Evolutionary conservation across 2,113 vertebrate genomes (phyloP), one percentile per base, ranked within the genome.

Genomic region (Amphilophus citrinellus): DNA sequence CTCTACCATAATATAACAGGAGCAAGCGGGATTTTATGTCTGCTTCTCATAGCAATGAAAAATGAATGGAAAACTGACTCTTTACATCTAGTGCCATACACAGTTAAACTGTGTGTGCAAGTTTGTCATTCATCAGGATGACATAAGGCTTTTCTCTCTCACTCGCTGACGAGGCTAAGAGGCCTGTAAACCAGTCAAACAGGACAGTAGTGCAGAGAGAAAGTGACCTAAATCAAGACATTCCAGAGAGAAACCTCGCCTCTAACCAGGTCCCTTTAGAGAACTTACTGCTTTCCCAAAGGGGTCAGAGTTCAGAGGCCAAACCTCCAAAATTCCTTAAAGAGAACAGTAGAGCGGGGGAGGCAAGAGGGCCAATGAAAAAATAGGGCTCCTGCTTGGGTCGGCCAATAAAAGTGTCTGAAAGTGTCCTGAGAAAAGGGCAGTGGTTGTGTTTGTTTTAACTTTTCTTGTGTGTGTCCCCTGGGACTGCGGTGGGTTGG

Each of bases 221-320:
- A 81, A 79, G 65, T 53, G 89, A 82, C 82, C 85, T 77, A 82
- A 68, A 91, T 83, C 61, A 53, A 83, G 84, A 77, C 87, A 87
- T 92, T 88, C 89, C 85, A 82, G 2, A 50, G 75, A 61, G 57
- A 73, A 77, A 66, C 27, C 32, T 75, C 8, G 37, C 27, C 83
- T 88, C 75, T 71, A 7, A 15, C 65, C 20, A 15, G 66, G 58
- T 88, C 78, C 47, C 47, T 78, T 87, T 50, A 73, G 65, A 82
- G 39, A 58, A 62, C 20, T 76, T 84, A 87, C 75, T 71, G 63
- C 53, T 91, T 86, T 87, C 84, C 86, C 81, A 68, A 22, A 83
- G 57, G 80, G 90, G 91, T 91, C 91, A 92, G 60, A 92, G 92
- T 60, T 91, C 93, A 95, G 61, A 88, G 86, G 90, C 58, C 85